These are phyloP conservation scores for Cantharis nigra DNA, from an alignment of 2,888 invertebrate species.

Conservation along the genomic window DNA sequence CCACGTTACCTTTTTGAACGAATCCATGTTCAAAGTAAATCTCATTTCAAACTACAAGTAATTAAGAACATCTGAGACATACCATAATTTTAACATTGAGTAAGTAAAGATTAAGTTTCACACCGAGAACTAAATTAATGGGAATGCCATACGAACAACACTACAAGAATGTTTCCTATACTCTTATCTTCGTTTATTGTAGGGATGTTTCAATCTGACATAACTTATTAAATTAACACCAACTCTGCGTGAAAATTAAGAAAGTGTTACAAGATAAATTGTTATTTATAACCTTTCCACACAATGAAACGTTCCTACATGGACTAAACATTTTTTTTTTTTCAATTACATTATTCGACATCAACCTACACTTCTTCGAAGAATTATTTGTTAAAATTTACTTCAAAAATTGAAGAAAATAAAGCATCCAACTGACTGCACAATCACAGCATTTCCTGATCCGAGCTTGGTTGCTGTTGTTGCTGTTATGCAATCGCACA, in stretches of 20 bases:
- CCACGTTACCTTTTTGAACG: slow-evolving; percentile 42
- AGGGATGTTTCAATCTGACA: slow-evolving; percentile 13
- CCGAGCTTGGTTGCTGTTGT: background rate
- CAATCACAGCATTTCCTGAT: background rate
- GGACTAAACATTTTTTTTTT: background rate
- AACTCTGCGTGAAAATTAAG: background rate
- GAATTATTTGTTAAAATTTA: too few species aligned
- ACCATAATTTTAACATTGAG: slow-evolving; percentile 27
- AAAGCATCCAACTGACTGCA: background rate
- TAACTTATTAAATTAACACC: background rate
- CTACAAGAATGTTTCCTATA: slow-evolving; percentile 22
- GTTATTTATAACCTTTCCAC: background rate
- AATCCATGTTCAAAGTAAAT: slow-evolving; percentile 15
- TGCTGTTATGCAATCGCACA: background rate
- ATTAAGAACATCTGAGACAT: slow-evolving; percentile 28
- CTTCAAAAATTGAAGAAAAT: background rate
- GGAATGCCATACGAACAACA: slow-evolving; percentile 14
- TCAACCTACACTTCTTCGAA: background rate
- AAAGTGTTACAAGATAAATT: background rate
- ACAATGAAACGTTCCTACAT: background rate
- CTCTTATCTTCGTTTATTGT: slow-evolving; percentile 22
- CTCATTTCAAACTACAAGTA: slow-evolving; percentile 9
- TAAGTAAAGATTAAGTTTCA: slow-evolving; percentile 34
- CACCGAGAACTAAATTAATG: slow-evolving; percentile 32
- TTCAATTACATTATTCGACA: background rate